Base-by-base conservation (phyloP, 2,888 invertebrate species). In the Pediacus dermestoides region DNA sequence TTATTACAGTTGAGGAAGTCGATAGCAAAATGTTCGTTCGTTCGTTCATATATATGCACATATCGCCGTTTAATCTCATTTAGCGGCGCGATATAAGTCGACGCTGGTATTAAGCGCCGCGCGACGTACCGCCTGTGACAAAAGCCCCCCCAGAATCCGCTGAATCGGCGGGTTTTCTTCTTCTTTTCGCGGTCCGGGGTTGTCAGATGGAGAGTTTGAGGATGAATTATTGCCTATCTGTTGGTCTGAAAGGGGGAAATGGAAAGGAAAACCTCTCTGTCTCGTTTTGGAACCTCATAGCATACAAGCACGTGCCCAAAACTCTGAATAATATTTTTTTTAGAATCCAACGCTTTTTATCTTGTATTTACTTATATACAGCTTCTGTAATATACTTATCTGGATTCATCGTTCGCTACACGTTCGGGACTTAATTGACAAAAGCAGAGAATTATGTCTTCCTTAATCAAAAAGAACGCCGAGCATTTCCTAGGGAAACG, bases 81-180 rank as follows among this genome's bases (percentile, higher is more conserved):
- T 53, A 47, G 39, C 42, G 35, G 39, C 42, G 49, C 50, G 52
- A 52, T 50, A n/a, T 50, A 35, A 48, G 50, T 46, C 39, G 46
- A 44, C 42, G 45, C 49, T n/a, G n/a, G 48, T 53, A 48, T 64
- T 65, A 71, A 70, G 70, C n/a, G 10, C 23, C 23, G 23, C 10
- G 70, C 71, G 69, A 70, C 72, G 73, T 72, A 73, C 72, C 70
- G 73, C 74, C 68, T 71, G 68, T 70, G 74, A 66, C 73, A 70
- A 74, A 73, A 70, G 68, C 63, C 55, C n/a, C n/a, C 58, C 9
- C 65, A 66, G 58, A 60, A 54, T 55, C 67, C 67, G 59, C 59
- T 58, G 70, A 70, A 67, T 70, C 70, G 74, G 73, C 71, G 73
- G 73, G 71, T 72, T 74, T 73, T 73, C 53, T 58, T 73, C 54